phyloP scores from a whole-genome alignment of 2,888 invertebrate genomes.

The Dryocosmus kuriphilus region DNA sequence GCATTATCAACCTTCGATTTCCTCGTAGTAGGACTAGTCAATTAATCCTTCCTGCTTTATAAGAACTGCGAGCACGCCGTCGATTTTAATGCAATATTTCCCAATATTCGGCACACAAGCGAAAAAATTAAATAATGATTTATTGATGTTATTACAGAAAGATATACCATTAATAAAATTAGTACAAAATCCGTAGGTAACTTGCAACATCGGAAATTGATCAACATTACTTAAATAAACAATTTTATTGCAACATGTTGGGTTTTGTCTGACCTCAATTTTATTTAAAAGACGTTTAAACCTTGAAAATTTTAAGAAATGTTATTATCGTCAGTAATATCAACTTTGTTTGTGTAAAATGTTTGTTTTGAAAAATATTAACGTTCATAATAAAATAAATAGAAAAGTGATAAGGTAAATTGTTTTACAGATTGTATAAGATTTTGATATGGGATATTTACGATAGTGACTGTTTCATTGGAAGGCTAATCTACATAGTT shows the following conservation, averaged over 20 bases:
- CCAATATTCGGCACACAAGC: neutral
- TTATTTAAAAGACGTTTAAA: neutral
- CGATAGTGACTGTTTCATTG: neutral
- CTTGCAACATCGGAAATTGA: constrained; percentile 31
- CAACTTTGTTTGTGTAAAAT: too few relatives aligned
- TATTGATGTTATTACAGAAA: constrained; percentile 2
- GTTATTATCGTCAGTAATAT: too few relatives aligned
- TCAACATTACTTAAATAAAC: constrained; percentile 17
- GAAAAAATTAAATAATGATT: constrained; percentile 29
- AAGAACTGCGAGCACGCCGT: neutral
- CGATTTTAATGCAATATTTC: constrained; percentile 25
- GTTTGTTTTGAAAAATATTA: neutral
- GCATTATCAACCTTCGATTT: constrained; percentile 3
- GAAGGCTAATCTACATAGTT: too few relatives aligned
- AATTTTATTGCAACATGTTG: constrained; percentile 15
- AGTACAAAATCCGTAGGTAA: constrained; percentile 23
- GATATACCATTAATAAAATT: constrained; percentile 12
- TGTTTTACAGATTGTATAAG: neutral
- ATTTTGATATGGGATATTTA: neutral
- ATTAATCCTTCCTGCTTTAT: neutral
- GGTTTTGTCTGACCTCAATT: constrained; percentile 13
- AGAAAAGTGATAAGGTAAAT: neutral
- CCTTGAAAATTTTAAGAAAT: neutral
- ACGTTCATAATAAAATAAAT: neutral
- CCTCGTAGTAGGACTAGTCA: neutral